Evolutionary conservation across 1,140 invertebrate genomes (phyloP).

Genomic region (Hylyphantes graminicola): DNA sequence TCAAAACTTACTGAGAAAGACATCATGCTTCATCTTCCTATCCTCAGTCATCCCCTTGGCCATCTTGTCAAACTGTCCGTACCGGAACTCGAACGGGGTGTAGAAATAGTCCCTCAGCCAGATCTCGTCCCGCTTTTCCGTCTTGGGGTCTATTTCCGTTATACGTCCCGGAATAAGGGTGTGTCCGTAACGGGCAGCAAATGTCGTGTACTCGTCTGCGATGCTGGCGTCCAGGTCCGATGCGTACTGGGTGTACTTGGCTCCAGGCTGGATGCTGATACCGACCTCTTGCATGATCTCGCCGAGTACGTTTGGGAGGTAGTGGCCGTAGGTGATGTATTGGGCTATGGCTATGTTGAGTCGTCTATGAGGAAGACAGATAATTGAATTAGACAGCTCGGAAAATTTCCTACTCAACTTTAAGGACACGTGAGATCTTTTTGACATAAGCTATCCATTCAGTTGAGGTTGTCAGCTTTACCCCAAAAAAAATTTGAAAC

Average conservation of each 20-base stretch:
- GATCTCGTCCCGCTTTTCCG: slow-evolving; percentile 4
- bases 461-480: too few species aligned
- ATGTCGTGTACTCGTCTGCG: slow-evolving; percentile 63
- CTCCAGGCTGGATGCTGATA: slow-evolving; percentile 2
- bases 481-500: too few species aligned
- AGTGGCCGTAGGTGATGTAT: slow-evolving; percentile 71
- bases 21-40: slow-evolving; percentile 54
- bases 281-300: slow-evolving; percentile 62
- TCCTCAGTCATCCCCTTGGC: slow-evolving; percentile 51
- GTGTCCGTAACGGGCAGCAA: slow-evolving; percentile 59
- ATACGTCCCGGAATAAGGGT: slow-evolving; percentile 31
- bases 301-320: slow-evolving; percentile 71
- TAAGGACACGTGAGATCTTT: too few species aligned
- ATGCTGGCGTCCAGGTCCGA: slow-evolving; percentile 64
- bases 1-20: slow-evolving; percentile 74
- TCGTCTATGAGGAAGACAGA: slow-evolving; percentile 35
- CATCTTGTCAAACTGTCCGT: slow-evolving; percentile 63
- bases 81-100: slow-evolving; percentile 57
- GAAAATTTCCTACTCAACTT: too few species aligned
- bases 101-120: slow-evolving; percentile 46
- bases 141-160: slow-evolving; percentile 50
- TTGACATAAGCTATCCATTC: too few species aligned
- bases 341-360: slow-evolving; percentile 66
- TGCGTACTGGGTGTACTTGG: slow-evolving; percentile 45
- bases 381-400: too few species aligned